Conservation (phyloP, 2,113 vertebrate genomes). For the Pygoscelis adeliae region DNA sequence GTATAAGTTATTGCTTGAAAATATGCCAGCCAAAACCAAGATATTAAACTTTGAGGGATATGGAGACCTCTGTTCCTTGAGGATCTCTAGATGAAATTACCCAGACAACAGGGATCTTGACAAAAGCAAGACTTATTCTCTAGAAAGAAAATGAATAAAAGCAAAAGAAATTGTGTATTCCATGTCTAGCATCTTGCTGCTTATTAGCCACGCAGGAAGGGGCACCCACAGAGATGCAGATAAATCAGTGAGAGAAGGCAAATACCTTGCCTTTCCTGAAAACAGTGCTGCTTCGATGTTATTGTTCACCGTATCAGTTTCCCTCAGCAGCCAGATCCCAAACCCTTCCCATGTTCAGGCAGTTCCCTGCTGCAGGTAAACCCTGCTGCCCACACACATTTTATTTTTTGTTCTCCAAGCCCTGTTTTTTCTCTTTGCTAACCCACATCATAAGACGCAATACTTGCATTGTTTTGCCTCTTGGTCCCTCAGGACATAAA, state of each 20-base stretch:
- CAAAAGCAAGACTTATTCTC: conserved; percentile 51
- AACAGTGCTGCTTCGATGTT: neutral
- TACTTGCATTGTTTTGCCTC: neutral
- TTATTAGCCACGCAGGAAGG: conserved; percentile 57
- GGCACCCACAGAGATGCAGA: conserved; percentile 50
- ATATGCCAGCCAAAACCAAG: conserved; percentile 24
- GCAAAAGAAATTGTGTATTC: conserved; percentile 30
- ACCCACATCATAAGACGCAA: neutral
- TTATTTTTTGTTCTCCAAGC: neutral
- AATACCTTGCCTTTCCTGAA: conserved; percentile 11
- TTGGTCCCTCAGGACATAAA: neutral
- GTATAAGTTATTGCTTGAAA: conserved; percentile 54
- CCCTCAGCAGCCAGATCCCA: neutral
- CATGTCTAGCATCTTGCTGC: neutral
- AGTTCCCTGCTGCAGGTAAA: neutral
- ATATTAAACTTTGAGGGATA: conserved; percentile 50
- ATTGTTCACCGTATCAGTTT: conserved; percentile 10
- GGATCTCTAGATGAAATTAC: conserved; percentile 64
- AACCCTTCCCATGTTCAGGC: neutral
- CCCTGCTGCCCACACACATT: neutral
- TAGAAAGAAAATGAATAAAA: conserved; percentile 39
- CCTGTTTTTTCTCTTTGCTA: neutral
- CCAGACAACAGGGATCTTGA: conserved; percentile 56
- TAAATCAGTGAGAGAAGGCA: conserved; percentile 26
- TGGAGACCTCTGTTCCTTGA: conserved; percentile 52